These are phyloP conservation scores for Oreochromis grahami DNA, from an alignment of 2,797 vertebrate genomes.

Conservation along the genomic window DNA sequence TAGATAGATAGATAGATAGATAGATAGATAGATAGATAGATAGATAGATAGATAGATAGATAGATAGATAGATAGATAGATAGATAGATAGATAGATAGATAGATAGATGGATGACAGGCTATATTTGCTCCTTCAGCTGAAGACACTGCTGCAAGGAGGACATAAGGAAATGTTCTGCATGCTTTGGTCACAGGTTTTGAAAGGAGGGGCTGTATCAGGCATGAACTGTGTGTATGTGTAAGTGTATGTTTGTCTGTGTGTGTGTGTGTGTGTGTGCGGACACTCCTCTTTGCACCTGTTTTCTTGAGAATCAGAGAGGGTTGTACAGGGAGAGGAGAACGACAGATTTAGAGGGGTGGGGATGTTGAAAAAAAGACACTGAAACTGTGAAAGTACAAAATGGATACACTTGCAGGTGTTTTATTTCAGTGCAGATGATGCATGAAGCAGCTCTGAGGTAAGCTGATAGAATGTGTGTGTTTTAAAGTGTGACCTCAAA, in stretches of 20 bases:
- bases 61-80: background rate
- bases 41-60: background rate
- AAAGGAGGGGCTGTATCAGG: conserved; percentile 27
- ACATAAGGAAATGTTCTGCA: conserved; percentile 68
- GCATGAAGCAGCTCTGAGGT: background rate
- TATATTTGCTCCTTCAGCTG: conserved; percentile 61
- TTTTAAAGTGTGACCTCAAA: background rate
- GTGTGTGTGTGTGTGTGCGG: background rate
- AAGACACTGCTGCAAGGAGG: conserved; percentile 50
- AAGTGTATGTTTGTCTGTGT: background rate
- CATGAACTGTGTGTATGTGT: conserved; percentile 7
- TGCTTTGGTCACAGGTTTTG: conserved; percentile 65
- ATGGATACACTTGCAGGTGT: background rate
- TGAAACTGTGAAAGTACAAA: conserved; percentile 28
- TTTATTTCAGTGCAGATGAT: background rate
- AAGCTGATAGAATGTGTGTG: background rate
- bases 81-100: background rate
- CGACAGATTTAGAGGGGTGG: background rate
- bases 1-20: background rate
- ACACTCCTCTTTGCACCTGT: conserved; percentile 71
- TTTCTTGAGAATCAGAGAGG: conserved; percentile 42
- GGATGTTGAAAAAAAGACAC: background rate
- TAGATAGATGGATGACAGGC: background rate
- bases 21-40: background rate
- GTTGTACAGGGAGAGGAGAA: conserved; percentile 15